These are phyloP conservation scores for Delia radicum DNA, from an alignment of 1,140 invertebrate genomes.

Conservation along the genomic window DNA sequence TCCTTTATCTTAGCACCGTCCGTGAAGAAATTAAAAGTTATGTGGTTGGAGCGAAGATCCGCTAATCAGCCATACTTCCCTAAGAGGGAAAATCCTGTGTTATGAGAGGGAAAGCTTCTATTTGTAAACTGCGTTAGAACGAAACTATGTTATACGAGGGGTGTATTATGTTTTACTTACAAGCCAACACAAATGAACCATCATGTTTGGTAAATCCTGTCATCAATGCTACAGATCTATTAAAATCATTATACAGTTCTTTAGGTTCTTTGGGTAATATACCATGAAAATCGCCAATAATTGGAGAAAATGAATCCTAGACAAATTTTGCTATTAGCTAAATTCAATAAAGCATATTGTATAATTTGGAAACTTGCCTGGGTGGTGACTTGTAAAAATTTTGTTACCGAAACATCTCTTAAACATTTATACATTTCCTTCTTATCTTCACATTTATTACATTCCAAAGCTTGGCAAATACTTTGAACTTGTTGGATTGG, in stretches of 20 bases:
- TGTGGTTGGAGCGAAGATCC: too few species aligned
- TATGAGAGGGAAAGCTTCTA: too few species aligned
- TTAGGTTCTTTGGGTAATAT: constrained; percentile 40
- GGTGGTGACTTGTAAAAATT: constrained; percentile 36
- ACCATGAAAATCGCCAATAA: constrained; percentile 40
- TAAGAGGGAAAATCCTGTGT: too few species aligned
- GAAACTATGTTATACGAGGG: too few species aligned
- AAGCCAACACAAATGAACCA: constrained; percentile 46
- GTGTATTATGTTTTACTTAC: constrained; percentile 31
- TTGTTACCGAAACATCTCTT: constrained; percentile 30
- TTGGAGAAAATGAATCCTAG: constrained; percentile 39
- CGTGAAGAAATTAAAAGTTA: too few species aligned
- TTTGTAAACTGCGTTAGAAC: too few species aligned
- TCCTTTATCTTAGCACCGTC: too few species aligned
- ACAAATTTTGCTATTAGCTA: constrained; percentile 8
- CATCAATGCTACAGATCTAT: constrained; percentile 39
- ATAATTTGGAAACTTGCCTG: not conserved
- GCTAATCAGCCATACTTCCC: too few species aligned
- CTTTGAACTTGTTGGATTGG: constrained; percentile 36
- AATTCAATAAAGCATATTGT: not conserved
- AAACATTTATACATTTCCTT: constrained; percentile 35
- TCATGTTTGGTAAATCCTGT: constrained; percentile 52
- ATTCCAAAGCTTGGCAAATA: constrained; percentile 38
- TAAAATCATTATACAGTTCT: constrained; percentile 32
- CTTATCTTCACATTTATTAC: constrained; percentile 30